A percentile compares a stretch with the other conserved stretches of the same genome.
Conservation (phyloP, 2,888 invertebrate genomes). For the Mythimna loreyi region DNA sequence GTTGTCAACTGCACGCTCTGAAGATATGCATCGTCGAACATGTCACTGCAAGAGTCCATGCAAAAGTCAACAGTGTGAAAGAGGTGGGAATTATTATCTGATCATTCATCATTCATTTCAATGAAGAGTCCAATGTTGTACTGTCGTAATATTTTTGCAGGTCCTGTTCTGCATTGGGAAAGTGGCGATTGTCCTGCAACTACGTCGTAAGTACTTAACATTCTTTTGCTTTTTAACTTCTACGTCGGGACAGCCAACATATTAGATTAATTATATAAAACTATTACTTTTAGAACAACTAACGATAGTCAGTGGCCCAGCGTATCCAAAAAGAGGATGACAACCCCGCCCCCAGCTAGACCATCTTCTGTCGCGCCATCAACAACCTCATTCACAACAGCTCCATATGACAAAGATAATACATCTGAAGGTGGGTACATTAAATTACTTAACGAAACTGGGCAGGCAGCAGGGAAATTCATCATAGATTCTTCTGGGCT, state of each 20-base stretch:
- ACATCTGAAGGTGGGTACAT: constrained; percentile 73
- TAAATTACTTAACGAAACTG: constrained; percentile 77
- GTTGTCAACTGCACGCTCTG: constrained; percentile 14
- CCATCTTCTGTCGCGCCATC: constrained; percentile 73
- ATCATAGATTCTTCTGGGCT: constrained; percentile 83
- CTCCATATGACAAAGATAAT: constrained; percentile 69
- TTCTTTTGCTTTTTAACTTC: background rate
- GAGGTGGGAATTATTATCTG: constrained; percentile 39
- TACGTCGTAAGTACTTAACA: constrained; percentile 56
- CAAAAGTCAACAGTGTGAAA: constrained; percentile 49
- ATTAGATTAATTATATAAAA: constrained; percentile 1
- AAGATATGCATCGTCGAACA: constrained; percentile 5
- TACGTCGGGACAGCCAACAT: background rate
- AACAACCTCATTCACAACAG: constrained; percentile 76
- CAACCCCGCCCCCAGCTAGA: constrained; percentile 8
- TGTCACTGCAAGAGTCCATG: constrained; percentile 45
- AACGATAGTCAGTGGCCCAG: constrained; percentile 42
- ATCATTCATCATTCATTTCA: background rate
- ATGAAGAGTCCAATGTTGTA: background rate
- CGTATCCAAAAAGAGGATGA: constrained; percentile 37
- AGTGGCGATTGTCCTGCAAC: constrained; percentile 58
- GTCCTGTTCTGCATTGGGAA: constrained; percentile 53
- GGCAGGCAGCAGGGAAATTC: constrained; percentile 81
- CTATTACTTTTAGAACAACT: constrained; percentile 41
- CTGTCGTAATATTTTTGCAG: constrained; percentile 39